Evolutionary conservation across 2,113 vertebrate species (phyloP), one percentile per base, ranked within the genome.

Genomic region (Hemicordylus capensis): DNA sequence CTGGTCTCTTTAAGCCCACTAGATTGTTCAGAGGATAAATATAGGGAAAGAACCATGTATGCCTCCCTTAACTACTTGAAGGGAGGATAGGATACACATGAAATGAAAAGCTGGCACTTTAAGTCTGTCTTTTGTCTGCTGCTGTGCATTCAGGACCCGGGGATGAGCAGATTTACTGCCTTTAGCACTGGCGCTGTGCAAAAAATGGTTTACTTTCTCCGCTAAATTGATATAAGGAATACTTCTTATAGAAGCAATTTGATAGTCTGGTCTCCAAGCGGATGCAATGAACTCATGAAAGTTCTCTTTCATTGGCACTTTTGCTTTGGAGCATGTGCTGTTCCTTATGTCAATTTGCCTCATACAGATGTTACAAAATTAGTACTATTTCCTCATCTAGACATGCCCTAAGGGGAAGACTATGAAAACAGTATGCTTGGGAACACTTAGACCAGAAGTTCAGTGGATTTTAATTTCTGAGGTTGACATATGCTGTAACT

Each of bases 371-470:
- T 79, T 85, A 22, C 56, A 9, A 48, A 79, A 79, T 79, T 61
- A 63, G 84, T 39, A 14, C 56, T 61, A 48, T 51, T 85, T 79
- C 22, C 66, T 79, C 56, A 72, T 79, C 10, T 73, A 85, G 76
- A 63, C 67, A 51, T 79, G 56, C 42, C 76, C 56, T 37, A 56
- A 85, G 58, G 66, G 76, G 22, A 63, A 20, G 42, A 39, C 66
- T 72, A 61, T 31, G n/a, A 28, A 85, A 48, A 79, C 15, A 31
- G 12, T 58, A 70, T 72, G 54, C 42, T 37, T 85, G 42, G 76
- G 76, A 79, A 85, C 61, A 46, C 67, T 79, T 56, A 59, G 76
- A 72, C 39, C 76, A 85, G 66, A 79, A 70, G 76, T 79, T 85
- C 66, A 64, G 24, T 15, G 26, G 82, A 76, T 64, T 84, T 64